Base-by-base conservation (phyloP, 2,797 vertebrate species). In the Malacoctenus gilli region DNA sequence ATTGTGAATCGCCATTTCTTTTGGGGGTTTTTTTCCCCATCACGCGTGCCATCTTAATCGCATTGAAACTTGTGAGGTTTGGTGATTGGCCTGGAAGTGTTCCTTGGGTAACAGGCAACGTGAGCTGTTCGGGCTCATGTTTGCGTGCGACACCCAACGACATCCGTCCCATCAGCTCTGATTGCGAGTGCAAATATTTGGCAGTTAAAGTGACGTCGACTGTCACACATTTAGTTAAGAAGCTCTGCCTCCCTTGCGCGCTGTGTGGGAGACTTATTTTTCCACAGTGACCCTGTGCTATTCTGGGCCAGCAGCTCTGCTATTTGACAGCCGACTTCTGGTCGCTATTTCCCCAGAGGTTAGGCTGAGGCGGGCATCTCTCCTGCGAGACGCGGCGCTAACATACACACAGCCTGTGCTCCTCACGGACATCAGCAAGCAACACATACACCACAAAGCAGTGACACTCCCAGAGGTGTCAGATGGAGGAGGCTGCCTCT, bases 261-360 rank as follows among this genome's bases (percentile, higher is more conserved):
- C 70, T 75, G 56, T 82, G 58, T 77, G 65, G 64, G 59, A 83
- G 59, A 72, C 65, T 77, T 74, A 48, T 84, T 84, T 23, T 28
- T 53, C 68, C 61, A 65, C 65, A 49, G 56, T 79, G 77, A 83
- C 79, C 82, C 59, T 6, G 11, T 72, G 78, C 69, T 84, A 82
- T 87, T 88, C 69, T 62, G 53, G 69, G 81, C 72, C 73, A 80
- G 47, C 70, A 64, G 68, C 75, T 74, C 47, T 46, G 52, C 61
- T 79, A 46, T 82, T 68, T 86, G 83, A 88, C 86, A 85, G 86
- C 72, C 74, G 79, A 77, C 80, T 80, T 87, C 74, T 85, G 79
- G 72, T 84, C 52, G 7, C 83, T 68, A 50, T 83, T 77, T 79
- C 82, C 80, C 82, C 31, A 5, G 81, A 80, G 85, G 74, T 76